Evolutionary conservation across 2,797 vertebrate genomes (phyloP), one percentile per base, ranked within the genome.

Genomic region (Oreochromis mossambicus): DNA sequence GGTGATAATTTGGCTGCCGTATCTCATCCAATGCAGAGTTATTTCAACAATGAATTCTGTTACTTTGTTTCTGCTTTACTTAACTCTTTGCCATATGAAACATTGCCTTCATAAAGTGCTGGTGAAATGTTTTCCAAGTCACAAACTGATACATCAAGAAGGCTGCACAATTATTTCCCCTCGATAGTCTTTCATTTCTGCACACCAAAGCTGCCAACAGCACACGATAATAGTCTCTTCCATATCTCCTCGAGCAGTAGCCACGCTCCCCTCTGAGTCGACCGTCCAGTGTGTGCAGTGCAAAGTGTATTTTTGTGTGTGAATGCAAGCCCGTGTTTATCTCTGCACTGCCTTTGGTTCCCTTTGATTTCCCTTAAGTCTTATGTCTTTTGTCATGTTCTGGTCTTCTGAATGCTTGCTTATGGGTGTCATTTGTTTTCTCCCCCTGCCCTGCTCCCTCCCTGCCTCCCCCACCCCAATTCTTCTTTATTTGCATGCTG

Each of bases 401-500:
- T 92, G 86, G 93, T 95, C 92, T 95, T 93, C 90, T 94, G 92
- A 97, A 97, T 97, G 97, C 98, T 98, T 97, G 98, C 96, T 97
- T 96, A 97, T 96, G 94, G 94, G 94, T 96, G 95, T 95, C 91
- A 92, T 95, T 96, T 96, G 95, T 96, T 96, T 96, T 96, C 93
- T 96, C 92, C 94, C 97, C 96, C 83, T 91, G 78, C 96, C 96
- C 97, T 95, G 95, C 96, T 54, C 96, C 96, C 96, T n/a, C 50
- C 96, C 97, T 66, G 96, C 88, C 96, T 96, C 96, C 95, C 91
- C 89, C 89, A 92, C 91, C 88, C 89, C 92, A 89, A 94, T 94
- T 96, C 97, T 97, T 97, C 96, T 97, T 97, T 97, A 98, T 98
- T 98, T 99, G 98, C 98, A 99, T 99, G 98, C 97, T 82, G 96